These are phyloP conservation scores for Drosophila paucipuncta DNA, from an alignment of 2,888 invertebrate genomes.

Conservation along the genomic window DNA sequence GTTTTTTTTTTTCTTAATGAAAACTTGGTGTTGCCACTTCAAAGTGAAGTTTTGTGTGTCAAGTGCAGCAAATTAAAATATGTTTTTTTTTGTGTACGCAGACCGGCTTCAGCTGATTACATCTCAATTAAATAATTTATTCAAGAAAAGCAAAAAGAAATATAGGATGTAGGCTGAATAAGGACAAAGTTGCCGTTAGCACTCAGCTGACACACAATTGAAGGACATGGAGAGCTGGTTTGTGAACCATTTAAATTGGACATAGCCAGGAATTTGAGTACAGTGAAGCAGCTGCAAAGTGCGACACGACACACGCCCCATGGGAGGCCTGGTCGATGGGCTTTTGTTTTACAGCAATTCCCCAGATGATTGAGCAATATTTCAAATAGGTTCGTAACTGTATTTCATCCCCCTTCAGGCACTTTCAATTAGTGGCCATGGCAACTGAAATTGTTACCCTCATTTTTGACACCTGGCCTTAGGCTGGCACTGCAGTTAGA, in stretches of 20 bases:
- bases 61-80: neutral
- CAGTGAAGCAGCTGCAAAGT: conserved; percentile 34
- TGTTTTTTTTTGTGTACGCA: neutral
- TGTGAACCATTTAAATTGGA: conserved; percentile 3
- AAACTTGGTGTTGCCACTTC: neutral
- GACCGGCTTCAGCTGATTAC: neutral
- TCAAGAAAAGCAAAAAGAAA: neutral
- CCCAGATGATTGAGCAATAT: conserved; percentile 37
- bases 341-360: conserved; percentile 27
- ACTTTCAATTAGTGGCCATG: conserved; percentile 75
- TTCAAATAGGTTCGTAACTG: conserved; percentile 4
- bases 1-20: neutral
- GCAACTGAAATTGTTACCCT: conserved; percentile 58
- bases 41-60: neutral
- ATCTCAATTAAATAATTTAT: neutral
- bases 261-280: neutral
- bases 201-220: neutral
- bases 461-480: conserved; percentile 16
- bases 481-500: conserved; percentile 4
- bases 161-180: neutral
- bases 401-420: conserved; percentile 51
- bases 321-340: conserved; percentile 19
- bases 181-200: neutral
- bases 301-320: conserved; percentile 39
- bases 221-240: neutral